Evolutionary conservation across 2,888 invertebrate species (phyloP), one percentile per base, ranked within the genome.

Genomic region (Agrochola lota): DNA sequence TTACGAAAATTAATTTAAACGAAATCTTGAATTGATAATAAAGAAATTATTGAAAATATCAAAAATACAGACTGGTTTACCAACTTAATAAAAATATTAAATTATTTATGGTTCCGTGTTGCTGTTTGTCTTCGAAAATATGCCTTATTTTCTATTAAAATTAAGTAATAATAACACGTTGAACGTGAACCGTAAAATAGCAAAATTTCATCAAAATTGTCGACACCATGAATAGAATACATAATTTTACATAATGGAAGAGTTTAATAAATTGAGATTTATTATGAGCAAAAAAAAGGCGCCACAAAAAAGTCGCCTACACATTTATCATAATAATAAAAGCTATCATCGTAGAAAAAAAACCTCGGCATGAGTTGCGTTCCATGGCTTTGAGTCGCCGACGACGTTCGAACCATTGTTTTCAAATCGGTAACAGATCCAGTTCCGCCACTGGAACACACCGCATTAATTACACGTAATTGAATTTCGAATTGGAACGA

Each of bases 401-500:
- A 91, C 94, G 89, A 89, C 91, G 87, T 86, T 90, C 87, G 71
- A 80, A 83, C 91, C 88, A 95, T 96, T 96, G 96, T 96, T 95
- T 96, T 94, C 94, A 91, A 94, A 95, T 95, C 93, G 92, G 93
- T 94, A 94, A 94, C 93, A 95, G 92, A 92, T 92, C 92, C 91
- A 92, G 93, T 92, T 92, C 94, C 94, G 96, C 95, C 94, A 95
- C 94, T 94, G 95, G 91, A 94, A 92, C 94, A 93, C 94, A 91
- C 93, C 94, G 95, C 94, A 96, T 97, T 97, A 97, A 97, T 97
- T 97, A 97, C 97, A 95, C 92, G 95, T 97, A 97, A 97, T 97
- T 97, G 97, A 97, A 97, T 97, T 97, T 97, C 96, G 97, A 97
- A 97, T 97, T 97, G 97, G 97, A 95, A 97, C 95, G 97, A 97